These are phyloP conservation scores for Ceraclea dissimilis DNA, from an alignment of 2,888 invertebrate species.

Conservation along the genomic window DNA sequence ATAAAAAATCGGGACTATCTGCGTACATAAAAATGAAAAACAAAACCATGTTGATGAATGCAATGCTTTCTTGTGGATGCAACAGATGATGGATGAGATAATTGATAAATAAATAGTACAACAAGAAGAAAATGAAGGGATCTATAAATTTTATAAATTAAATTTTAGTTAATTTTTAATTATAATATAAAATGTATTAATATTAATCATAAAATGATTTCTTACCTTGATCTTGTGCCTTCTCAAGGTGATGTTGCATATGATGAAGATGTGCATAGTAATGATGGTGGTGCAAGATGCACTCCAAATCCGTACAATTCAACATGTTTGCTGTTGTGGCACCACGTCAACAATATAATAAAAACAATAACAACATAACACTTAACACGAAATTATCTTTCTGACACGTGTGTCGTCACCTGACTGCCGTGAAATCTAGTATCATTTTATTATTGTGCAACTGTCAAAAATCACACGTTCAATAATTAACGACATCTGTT, in stretches of 20 bases:
- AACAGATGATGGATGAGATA: too few species aligned
- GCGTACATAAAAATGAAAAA: too few species aligned
- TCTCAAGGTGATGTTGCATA: constrained; percentile 59
- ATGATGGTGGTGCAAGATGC: constrained; percentile 68
- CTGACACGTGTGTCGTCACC: constrained; percentile 19
- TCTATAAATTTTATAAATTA: too few species aligned
- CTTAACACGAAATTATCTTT: not conserved
- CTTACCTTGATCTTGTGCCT: constrained; percentile 56
- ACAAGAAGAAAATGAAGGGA: too few species aligned
- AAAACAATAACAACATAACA: constrained; percentile 2
- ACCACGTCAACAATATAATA: constrained; percentile 3
- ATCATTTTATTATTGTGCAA: constrained; percentile 9
- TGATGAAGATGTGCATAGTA: constrained; percentile 67
- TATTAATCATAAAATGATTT: too few species aligned
- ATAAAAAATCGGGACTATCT: too few species aligned
- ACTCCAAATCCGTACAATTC: constrained; percentile 71
- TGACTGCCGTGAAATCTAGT: constrained; percentile 15
- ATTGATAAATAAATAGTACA: too few species aligned
- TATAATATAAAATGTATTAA: too few species aligned
- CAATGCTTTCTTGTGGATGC: too few species aligned
- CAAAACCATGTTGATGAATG: too few species aligned
- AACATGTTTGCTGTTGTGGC: constrained; percentile 47
- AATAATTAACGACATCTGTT: constrained; percentile 2
- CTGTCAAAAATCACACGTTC: constrained; percentile 2
- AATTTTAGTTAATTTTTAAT: too few species aligned